Evolutionary conservation across 2,113 vertebrate genomes (phyloP), one percentile per base, ranked within the genome.

Genomic region (Chitala chitala): DNA sequence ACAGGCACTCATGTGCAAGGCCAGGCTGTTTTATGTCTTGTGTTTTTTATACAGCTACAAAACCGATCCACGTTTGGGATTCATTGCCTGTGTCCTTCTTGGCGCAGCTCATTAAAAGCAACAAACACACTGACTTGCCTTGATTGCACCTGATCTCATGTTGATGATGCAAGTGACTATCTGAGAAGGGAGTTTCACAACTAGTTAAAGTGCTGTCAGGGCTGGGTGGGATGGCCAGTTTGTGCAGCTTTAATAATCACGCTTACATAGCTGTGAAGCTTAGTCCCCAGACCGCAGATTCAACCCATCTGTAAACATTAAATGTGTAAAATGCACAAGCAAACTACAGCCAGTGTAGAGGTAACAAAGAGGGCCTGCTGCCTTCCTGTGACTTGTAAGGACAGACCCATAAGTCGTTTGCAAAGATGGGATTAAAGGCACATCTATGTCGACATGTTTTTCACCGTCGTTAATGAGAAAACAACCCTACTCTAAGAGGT

Each of bases 401-500:
- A 59, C 24, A n/a, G 12, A 29, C 9, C 51, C 29, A 72, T 58
- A 58, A 59, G 38, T 72, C 70, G 46, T 59, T 59, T 72, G 54
- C 38, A 44, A 72, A 59, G 54, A 55, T 59, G 10, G 70, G 70
- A 72, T 72, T 59, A 46, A 13, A 72, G 55, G 54, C 55, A 63
- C 56, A 48, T 48, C 29, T 73, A 61, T 73, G 46, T 73, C 24
- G 3, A 50, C 42, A 63, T 36, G 42, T 51, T 51, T 73, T 73
- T 46, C 9, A 24, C 6, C 31, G 24, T 73, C 64, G 42, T 73
- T 63, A 73, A 73, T 63, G 58, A 46, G 72, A 51, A 73, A 73
- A 63, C 58, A 73, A 63, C 20, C 58, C 51, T 24, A 24, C 54
- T 72, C 70, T 63, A 63, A 46, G 46, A 31, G 26, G 20, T 44